These are phyloP conservation scores for Magallana gigas DNA, from an alignment of 1,140 invertebrate genomes.

Conservation along the genomic window DNA sequence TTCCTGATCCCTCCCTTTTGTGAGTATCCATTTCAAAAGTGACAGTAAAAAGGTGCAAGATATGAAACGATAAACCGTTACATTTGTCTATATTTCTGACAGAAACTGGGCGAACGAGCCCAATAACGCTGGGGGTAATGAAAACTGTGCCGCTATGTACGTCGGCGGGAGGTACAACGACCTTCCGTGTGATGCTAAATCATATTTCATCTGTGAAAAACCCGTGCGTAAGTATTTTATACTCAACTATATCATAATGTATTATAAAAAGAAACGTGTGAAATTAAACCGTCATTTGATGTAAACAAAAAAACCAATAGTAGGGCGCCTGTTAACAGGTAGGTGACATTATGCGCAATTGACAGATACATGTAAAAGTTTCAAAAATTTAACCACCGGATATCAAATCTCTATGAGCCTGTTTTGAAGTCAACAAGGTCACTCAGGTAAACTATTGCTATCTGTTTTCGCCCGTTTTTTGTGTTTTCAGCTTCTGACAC, in stretches of 20 bases:
- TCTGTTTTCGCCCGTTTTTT: no score
- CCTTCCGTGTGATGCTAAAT: slow-evolving; percentile 49
- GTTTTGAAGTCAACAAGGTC: no score
- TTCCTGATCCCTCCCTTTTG: slow-evolving; percentile 37
- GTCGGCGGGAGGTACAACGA: slow-evolving; percentile 63
- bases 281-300: no score
- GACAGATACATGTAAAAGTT: no score
- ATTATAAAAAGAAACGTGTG: no score
- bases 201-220: slow-evolving; percentile 61
- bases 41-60: not conserved
- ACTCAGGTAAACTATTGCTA: no score
- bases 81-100: not conserved
- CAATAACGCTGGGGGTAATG: slow-evolving; percentile 58
- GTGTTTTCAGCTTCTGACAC: no score
- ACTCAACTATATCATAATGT: not conserved
- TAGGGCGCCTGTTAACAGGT: no score
- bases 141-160: slow-evolving; percentile 64
- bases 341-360: no score
- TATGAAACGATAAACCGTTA: not conserved
- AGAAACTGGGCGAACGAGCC: slow-evolving; percentile 60
- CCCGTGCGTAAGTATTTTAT: slow-evolving; percentile 20
- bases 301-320: no score
- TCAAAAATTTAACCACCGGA: no score
- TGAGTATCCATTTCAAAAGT: not conserved
- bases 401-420: no score